Evolutionary conservation across 2,113 vertebrate genomes (phyloP).

Genomic region (Aphelocoma coerulescens): DNA sequence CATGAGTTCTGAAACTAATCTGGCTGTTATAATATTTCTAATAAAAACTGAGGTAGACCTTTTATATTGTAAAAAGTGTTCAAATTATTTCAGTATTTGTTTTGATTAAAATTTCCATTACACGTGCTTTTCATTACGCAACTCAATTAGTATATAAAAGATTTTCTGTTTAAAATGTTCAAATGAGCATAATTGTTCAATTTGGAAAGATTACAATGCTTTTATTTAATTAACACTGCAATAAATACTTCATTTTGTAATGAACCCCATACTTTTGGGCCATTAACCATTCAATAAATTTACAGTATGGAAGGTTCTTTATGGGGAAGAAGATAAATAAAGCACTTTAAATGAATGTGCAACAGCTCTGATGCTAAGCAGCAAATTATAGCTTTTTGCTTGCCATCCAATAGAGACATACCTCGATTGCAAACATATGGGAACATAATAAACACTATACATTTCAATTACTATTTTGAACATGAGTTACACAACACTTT

Average conservation of each 20-base stretch:
- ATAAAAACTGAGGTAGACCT: slow-evolving; percentile 75
- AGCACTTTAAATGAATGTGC: slow-evolving; percentile 66
- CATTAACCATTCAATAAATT: slow-evolving; percentile 81
- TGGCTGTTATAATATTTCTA: slow-evolving; percentile 70
- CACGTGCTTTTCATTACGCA: slow-evolving; percentile 82
- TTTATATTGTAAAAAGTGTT: slow-evolving; percentile 72
- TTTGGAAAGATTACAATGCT: slow-evolving; percentile 84
- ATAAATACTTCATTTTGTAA: slow-evolving; percentile 84
- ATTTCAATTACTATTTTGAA: slow-evolving; percentile 67
- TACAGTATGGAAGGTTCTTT: slow-evolving; percentile 77
- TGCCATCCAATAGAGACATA: slow-evolving; percentile 64
- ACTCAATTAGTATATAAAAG: slow-evolving; percentile 82
- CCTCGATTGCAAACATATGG: slow-evolving; percentile 76
- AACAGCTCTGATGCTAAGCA: slow-evolving; percentile 67
- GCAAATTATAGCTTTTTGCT: slow-evolving; percentile 70
- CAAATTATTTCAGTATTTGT: slow-evolving; percentile 76
- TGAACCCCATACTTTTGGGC: slow-evolving; percentile 76
- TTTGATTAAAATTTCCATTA: slow-evolving; percentile 84
- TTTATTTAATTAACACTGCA: slow-evolving; percentile 88
- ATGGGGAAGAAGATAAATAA: slow-evolving; percentile 77
- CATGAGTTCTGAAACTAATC: slow-evolving; percentile 76
- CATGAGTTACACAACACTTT: slow-evolving; percentile 25
- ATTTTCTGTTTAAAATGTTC: slow-evolving; percentile 85
- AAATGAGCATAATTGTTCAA: slow-evolving; percentile 88
- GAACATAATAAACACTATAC: slow-evolving; percentile 62